Base-by-base conservation (phyloP, 92 coral and sea anemone species). In the Zoanthus gigantus region DNA sequence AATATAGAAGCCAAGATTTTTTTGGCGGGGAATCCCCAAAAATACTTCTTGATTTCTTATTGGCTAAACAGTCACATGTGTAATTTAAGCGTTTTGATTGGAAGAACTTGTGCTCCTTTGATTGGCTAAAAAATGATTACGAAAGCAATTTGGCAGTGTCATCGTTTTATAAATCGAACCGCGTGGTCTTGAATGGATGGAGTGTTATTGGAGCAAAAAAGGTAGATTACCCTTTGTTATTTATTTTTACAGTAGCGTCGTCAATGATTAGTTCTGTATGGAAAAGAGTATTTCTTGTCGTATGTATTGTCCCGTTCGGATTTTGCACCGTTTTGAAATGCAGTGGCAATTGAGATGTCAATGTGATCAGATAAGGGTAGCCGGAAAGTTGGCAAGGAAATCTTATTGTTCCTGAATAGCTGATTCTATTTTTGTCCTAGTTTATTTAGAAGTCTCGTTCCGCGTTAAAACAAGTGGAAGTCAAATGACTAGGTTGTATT, bases 21-120 rank as follows among this genome's bases (percentile, higher is more conserved):
- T 76, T 30, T 76, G 66, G 82, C 65, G 47, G 82, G 82, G 82
- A 77, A 77, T 77, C 82, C 82, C 82, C 82, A 63, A 77, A 11
- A 30, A 54, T 31, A 5, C 12, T 8, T 6, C 9, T 31, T 54
- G 6, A 29, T 45, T 77, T 77, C 44, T 15, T 13, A 77, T 77
- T 77, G 82, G 82, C 30, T 52, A 63, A 54, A 31, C 6, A 30
- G 67, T 17, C 82, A 77, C 82, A 66, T 77, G 82, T 16, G 30
- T 12, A 13, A 3, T 77, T 4, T 54, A 5, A 30, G 48, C 44
- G 58, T 52, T 30, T 34, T 77, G 67, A 77, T 77, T 53, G 82
- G 82, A 29, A 52, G 29, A 34, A n/a, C 1, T n/a, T 54, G 2
- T 23, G 14, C 52, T 7, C 15, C 29, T 54, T 54, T 77, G 82